These are phyloP conservation scores for Muricea muricata DNA, from an alignment of 92 coral and sea anemone genomes.

Conservation along the genomic window DNA sequence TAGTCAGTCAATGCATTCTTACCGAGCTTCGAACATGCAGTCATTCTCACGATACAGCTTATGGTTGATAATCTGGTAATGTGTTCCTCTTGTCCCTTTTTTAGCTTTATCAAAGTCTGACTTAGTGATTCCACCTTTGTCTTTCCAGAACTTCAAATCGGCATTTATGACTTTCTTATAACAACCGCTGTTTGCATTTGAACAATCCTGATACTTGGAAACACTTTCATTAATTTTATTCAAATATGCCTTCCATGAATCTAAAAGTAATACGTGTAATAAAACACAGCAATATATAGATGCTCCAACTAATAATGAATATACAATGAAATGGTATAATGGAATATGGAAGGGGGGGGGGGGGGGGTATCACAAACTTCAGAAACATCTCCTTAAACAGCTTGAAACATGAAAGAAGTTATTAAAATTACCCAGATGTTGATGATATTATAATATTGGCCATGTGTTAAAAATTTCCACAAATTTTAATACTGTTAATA, in stretches of 20 bases:
- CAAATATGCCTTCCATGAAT: slow-evolving; percentile 86
- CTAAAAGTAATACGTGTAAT: slow-evolving; percentile 36
- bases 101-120: slow-evolving; percentile 75
- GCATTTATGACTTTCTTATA: slow-evolving; percentile 83
- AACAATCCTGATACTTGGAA: slow-evolving; percentile 77
- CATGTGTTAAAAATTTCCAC: too few relatives aligned
- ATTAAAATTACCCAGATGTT: too few relatives aligned
- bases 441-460: too few relatives aligned
- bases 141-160: slow-evolving; percentile 83
- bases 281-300: too few relatives aligned
- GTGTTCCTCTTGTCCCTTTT: slow-evolving; percentile 72
- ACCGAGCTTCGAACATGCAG: slow-evolving; percentile 98
- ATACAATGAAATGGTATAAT: too few relatives aligned
- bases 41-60: slow-evolving; percentile 84
- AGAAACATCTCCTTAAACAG: too few relatives aligned
- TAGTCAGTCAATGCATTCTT: not conserved
- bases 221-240: slow-evolving; percentile 71
- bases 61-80: slow-evolving; percentile 92
- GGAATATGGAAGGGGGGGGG: too few relatives aligned
- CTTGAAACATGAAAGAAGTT: too few relatives aligned
- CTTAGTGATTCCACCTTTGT: slow-evolving; percentile 82
- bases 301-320: too few relatives aligned
- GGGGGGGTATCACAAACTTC: too few relatives aligned
- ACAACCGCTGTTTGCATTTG: slow-evolving; percentile 91
- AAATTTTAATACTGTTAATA: not conserved